phyloP scores from a whole-genome alignment of 2,797 vertebrate genomes.

The Coranthus polyacanthus region DNA sequence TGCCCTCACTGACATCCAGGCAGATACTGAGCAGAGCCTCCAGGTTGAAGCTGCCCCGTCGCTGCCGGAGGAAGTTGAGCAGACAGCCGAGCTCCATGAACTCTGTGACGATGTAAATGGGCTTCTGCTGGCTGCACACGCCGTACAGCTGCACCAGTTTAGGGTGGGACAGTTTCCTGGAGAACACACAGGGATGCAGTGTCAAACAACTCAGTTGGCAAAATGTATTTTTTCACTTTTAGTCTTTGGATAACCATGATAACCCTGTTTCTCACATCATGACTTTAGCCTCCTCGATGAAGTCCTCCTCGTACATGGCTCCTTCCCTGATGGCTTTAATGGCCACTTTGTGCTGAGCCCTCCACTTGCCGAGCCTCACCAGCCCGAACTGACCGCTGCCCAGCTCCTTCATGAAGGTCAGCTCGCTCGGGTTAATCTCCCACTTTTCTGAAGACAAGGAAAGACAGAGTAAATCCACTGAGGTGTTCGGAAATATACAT shows the following conservation, averaged over 20 bases:
- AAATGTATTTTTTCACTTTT: not conserved
- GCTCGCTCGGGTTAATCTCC: constrained; percentile 88
- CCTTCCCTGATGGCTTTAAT: constrained; percentile 94
- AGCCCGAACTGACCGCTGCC: constrained; percentile 91
- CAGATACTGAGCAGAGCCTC: constrained; percentile 90
- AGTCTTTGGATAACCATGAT: too few relatives aligned
- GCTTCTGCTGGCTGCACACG: constrained; percentile 92
- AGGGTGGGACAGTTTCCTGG: constrained; percentile 92
- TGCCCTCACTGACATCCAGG: constrained; percentile 92
- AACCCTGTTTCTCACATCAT: constrained; percentile 91
- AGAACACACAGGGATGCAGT: not conserved
- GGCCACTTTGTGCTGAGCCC: constrained; percentile 92
- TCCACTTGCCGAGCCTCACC: constrained; percentile 89
- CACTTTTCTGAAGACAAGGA: constrained; percentile 86
- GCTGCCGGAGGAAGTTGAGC: constrained; percentile 90
- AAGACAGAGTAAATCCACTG: too few relatives aligned
- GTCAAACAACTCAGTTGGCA: too few relatives aligned
- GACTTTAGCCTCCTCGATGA: constrained; percentile 96
- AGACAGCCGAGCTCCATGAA: constrained; percentile 96
- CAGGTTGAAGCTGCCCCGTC: constrained; percentile 82
- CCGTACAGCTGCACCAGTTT: constrained; percentile 96
- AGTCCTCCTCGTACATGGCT: constrained; percentile 96
- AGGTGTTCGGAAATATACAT: not conserved
- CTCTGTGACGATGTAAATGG: constrained; percentile 94
- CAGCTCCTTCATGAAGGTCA: constrained; percentile 88